phyloP scores from a whole-genome alignment of 2,888 invertebrate genomes.

The Ferdinandea cuprea region DNA sequence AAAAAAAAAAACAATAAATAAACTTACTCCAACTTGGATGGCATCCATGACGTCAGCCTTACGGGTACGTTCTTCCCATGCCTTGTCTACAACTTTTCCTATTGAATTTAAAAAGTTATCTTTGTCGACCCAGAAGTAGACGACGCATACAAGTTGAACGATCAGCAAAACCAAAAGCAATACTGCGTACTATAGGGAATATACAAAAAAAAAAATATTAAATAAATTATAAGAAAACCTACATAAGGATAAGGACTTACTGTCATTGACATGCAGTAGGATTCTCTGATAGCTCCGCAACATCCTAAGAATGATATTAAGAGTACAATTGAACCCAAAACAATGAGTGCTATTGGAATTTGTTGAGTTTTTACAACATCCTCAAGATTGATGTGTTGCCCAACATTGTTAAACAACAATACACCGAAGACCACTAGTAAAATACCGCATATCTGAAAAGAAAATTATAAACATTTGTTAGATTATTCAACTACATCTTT shows the following conservation, averaged over 20 bases:
- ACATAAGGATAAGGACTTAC: slow-evolving; percentile 84
- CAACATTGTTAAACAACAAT: slow-evolving; percentile 86
- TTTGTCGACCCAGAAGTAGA: slow-evolving; percentile 87
- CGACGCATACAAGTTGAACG: slow-evolving; percentile 88
- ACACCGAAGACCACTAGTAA: slow-evolving; percentile 88
- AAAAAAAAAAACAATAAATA: slow-evolving; percentile 33
- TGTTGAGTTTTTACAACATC: slow-evolving; percentile 83
- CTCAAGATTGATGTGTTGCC: slow-evolving; percentile 83
- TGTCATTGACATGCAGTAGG: slow-evolving; percentile 93
- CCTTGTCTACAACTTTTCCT: slow-evolving; percentile 84
- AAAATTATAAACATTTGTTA: background rate
- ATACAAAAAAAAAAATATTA: background rate
- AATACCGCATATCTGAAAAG: slow-evolving; percentile 88
- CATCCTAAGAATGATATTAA: slow-evolving; percentile 95
- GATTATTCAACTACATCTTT: background rate
- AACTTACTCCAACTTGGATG: slow-evolving; percentile 78
- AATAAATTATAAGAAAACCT: too few relatives aligned
- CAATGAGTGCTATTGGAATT: slow-evolving; percentile 87
- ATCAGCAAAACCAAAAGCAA: slow-evolving; percentile 89
- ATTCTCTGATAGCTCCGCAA: slow-evolving; percentile 94
- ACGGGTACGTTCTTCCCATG: slow-evolving; percentile 80
- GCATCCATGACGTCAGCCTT: slow-evolving; percentile 78
- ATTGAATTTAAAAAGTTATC: slow-evolving; percentile 85
- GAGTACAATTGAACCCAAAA: slow-evolving; percentile 89
- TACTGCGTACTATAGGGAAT: slow-evolving; percentile 87